phyloP scores from a whole-genome alignment of 2,113 vertebrate genomes.

The Salvator merianae region DNA sequence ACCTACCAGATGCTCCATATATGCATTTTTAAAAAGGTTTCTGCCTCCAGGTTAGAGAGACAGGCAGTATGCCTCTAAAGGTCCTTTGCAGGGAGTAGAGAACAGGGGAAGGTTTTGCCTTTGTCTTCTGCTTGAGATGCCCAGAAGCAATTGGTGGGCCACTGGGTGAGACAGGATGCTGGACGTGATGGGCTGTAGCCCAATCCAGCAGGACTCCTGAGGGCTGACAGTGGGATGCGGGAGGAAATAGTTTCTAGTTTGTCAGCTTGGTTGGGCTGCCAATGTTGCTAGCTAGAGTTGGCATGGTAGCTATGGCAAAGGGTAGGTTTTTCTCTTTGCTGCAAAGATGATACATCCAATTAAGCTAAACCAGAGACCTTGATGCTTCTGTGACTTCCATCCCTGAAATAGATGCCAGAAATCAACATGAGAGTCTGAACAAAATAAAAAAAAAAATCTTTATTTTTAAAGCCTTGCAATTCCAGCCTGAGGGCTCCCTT shows the following conservation, averaged over 20 bases:
- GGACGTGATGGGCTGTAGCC: too few species aligned
- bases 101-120: too few species aligned
- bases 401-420: neutral
- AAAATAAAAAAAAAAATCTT: neutral
- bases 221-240: too few species aligned
- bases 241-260: neutral
- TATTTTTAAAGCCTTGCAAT: neutral
- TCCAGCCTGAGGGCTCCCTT: neutral
- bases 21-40: too few species aligned
- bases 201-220: too few species aligned
- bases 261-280: neutral
- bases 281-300: neutral
- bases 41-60: too few species aligned
- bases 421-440: neutral
- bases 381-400: neutral
- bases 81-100: too few species aligned
- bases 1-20: too few species aligned
- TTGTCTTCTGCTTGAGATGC: too few species aligned
- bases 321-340: neutral
- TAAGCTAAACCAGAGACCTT: neutral
- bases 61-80: too few species aligned
- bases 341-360: neutral
- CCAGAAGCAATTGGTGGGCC: too few species aligned
- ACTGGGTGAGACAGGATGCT: too few species aligned
- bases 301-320: neutral